Percentiles rank a stretch among this genome's conserved stretches.
phyloP scores from a whole-genome alignment of 2,113 vertebrate genomes.

The Chloebia gouldiae region DNA sequence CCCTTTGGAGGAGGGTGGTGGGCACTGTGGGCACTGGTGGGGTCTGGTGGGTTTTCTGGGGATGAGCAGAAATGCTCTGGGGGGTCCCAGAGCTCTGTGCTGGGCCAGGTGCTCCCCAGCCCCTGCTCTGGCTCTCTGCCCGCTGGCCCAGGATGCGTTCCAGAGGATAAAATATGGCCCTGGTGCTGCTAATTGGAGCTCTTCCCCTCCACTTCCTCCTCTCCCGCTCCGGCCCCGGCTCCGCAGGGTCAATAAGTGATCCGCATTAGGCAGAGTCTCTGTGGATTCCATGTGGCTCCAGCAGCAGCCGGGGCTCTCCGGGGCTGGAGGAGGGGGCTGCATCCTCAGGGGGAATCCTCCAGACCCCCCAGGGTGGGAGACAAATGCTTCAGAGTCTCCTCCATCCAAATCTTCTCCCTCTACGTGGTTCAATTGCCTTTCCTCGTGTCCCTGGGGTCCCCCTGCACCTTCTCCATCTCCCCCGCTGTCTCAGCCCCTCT shows the following conservation, averaged over 20 bases:
- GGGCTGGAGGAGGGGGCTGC: not conserved
- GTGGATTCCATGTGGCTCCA: not conserved
- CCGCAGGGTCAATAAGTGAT: not conserved
- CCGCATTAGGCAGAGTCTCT: not conserved
- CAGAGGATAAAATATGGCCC: not conserved
- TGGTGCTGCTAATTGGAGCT: not conserved
- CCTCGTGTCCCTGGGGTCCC: not conserved
- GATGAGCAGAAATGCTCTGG: not conserved
- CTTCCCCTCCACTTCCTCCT: not conserved
- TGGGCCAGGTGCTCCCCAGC: not conserved
- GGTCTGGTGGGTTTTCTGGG: not conserved
- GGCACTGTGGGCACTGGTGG: not conserved
- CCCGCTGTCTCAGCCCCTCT: not conserved
- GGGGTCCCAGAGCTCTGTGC: rapidly evolving
- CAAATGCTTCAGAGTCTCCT: not conserved
- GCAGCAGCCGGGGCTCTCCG: not conserved
- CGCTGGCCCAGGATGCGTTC: rapidly evolving
- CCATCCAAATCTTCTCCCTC: not conserved
- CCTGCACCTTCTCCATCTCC: not conserved
- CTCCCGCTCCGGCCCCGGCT: not conserved
- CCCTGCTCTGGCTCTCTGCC: not conserved
- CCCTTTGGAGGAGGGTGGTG: not conserved
- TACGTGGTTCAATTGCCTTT: not conserved
- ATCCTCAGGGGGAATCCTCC: not conserved
- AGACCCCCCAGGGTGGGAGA: not conserved